These are phyloP conservation scores for Dryococelus australis DNA, from an alignment of 2,888 invertebrate genomes.

Conservation along the genomic window DNA sequence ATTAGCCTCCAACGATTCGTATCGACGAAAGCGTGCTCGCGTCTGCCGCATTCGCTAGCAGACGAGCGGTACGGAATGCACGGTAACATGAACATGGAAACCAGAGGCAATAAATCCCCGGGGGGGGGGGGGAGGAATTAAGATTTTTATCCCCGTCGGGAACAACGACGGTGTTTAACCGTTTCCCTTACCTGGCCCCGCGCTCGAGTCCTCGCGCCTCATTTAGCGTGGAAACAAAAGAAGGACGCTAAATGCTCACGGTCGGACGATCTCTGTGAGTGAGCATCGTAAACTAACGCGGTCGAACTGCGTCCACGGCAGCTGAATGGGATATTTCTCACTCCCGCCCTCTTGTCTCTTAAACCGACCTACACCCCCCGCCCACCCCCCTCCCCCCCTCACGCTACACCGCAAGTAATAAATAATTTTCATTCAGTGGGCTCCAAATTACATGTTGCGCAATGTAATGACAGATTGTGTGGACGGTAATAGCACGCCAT, in stretches of 20 bases:
- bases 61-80: too few species aligned
- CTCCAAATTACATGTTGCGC: background rate
- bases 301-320: background rate
- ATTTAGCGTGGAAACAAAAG: background rate
- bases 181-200: too few species aligned
- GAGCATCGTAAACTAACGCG: background rate
- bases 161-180: too few species aligned
- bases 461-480: constrained; percentile 16
- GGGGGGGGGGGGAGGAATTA: too few species aligned
- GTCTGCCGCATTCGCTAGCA: too few species aligned
- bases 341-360: background rate
- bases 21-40: too few species aligned
- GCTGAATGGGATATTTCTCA: background rate
- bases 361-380: too few species aligned
- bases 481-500: background rate
- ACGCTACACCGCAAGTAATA: background rate
- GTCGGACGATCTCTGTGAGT: background rate
- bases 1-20: too few species aligned
- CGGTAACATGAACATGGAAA: too few species aligned
- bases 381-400: background rate
- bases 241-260: background rate
- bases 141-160: too few species aligned
- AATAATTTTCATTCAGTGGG: background rate
- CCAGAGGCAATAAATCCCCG: too few species aligned
- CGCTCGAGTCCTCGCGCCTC: background rate